A percentile compares a stretch with the other conserved stretches of the same genome.
phyloP scores from a whole-genome alignment of 2,113 vertebrate genomes.

The Dasyurus viverrinus region DNA sequence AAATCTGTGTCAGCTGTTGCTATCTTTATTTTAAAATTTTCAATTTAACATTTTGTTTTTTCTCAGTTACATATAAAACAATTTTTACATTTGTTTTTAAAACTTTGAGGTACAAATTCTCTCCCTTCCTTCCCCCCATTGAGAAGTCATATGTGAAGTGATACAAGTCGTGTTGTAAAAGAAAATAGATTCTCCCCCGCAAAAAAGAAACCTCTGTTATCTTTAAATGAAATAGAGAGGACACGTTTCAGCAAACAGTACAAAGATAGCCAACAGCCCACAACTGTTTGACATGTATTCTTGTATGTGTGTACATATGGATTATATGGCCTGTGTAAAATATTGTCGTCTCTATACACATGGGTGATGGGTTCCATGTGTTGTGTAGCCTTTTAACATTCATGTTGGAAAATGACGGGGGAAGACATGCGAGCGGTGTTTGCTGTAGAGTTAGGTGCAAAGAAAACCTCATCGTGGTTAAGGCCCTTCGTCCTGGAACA shows the following conservation, averaged over 20 bases:
- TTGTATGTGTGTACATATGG: background rate
- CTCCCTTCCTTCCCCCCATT: too few relatives aligned
- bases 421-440: background rate
- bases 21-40: too few relatives aligned
- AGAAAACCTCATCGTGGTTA: background rate
- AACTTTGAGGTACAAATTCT: too few relatives aligned
- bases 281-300: background rate
- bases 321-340: background rate
- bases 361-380: background rate
- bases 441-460: background rate
- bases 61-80: too few relatives aligned
- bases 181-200: too few relatives aligned
- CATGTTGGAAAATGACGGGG: background rate
- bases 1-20: background rate
- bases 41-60: too few relatives aligned
- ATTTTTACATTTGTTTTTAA: too few relatives aligned
- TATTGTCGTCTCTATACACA: background rate
- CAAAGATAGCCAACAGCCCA: background rate
- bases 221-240: background rate
- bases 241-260: background rate
- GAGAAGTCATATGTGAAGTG: too few relatives aligned
- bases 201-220: too few relatives aligned
- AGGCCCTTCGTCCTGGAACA: background rate
- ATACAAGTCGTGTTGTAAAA: too few relatives aligned
- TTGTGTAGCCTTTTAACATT: background rate